Evolutionary conservation across 2,113 vertebrate species (phyloP).

Genomic region (Trachemys scripta): DNA sequence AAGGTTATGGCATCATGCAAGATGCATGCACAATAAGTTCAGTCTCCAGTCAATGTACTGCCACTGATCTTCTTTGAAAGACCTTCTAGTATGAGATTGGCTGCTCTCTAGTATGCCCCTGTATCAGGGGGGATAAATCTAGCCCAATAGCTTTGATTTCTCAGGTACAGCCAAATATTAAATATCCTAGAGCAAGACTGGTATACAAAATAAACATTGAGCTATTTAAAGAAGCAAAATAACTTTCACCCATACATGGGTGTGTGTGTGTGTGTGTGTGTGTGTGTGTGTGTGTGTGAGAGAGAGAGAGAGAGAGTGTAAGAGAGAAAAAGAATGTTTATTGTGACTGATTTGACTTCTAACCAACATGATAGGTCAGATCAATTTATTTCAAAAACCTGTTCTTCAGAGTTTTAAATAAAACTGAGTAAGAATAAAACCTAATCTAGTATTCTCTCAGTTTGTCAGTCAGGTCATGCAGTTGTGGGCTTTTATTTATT

Average conservation of each 20-base stretch:
- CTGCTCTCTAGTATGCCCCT: neutral
- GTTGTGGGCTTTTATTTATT: neutral
- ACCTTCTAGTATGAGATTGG: neutral
- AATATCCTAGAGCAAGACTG: neutral
- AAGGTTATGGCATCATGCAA: neutral
- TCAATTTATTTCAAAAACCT: neutral
- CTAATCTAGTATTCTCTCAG: neutral
- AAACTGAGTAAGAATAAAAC: neutral
- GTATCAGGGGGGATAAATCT: neutral
- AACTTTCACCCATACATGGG: no score
- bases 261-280: no score
- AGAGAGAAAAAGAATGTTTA: neutral
- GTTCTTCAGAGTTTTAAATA: neutral
- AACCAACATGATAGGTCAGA: neutral
- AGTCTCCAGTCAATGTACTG: neutral
- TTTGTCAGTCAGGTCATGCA: neutral
- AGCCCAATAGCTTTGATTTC: neutral
- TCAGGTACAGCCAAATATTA: neutral
- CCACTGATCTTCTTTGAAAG: neutral
- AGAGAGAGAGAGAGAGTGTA: no score
- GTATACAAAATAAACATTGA: neutral
- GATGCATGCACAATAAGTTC: neutral
- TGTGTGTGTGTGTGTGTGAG: no score
- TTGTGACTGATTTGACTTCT: neutral
- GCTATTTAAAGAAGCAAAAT: neutral